phyloP scores from a whole-genome alignment of 2,113 vertebrate species.

The Serinus canaria region DNA sequence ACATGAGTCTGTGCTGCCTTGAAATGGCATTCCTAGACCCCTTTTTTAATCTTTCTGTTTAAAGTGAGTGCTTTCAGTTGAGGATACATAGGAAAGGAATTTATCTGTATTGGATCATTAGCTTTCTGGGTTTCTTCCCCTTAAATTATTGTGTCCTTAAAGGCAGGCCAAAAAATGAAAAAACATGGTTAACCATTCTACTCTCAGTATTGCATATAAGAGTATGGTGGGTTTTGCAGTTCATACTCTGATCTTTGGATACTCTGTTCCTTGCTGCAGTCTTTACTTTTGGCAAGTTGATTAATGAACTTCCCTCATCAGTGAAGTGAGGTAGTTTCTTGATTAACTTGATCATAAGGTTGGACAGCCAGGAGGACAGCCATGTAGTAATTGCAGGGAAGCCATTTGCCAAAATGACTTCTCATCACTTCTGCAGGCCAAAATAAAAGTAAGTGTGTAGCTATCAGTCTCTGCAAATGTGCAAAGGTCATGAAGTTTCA shows the following conservation, averaged over 20 bases:
- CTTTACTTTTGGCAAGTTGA: background rate
- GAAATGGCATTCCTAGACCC: background rate
- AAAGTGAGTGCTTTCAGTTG: background rate
- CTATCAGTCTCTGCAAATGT: background rate
- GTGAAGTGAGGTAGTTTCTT: background rate
- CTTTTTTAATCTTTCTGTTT: background rate
- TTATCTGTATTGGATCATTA: background rate
- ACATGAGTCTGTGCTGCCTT: accelerated
- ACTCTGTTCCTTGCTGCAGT: background rate
- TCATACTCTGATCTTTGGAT: background rate
- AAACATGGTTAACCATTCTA: background rate
- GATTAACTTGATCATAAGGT: background rate
- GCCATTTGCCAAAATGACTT: background rate
- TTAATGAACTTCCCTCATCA: background rate
- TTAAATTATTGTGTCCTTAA: background rate
- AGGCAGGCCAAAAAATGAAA: background rate
- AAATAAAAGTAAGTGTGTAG: background rate
- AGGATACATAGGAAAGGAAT: background rate
- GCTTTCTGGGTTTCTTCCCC: background rate
- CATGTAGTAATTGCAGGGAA: background rate
- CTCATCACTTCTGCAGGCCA: background rate
- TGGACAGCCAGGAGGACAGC: background rate
- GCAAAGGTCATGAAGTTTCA: background rate
- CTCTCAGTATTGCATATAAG: background rate
- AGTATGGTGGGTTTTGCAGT: background rate